Percentiles rank a stretch among this genome's conserved stretches.
These are phyloP conservation scores for Diarsia rubi DNA, from an alignment of 2,888 invertebrate species.

Conservation along the genomic window DNA sequence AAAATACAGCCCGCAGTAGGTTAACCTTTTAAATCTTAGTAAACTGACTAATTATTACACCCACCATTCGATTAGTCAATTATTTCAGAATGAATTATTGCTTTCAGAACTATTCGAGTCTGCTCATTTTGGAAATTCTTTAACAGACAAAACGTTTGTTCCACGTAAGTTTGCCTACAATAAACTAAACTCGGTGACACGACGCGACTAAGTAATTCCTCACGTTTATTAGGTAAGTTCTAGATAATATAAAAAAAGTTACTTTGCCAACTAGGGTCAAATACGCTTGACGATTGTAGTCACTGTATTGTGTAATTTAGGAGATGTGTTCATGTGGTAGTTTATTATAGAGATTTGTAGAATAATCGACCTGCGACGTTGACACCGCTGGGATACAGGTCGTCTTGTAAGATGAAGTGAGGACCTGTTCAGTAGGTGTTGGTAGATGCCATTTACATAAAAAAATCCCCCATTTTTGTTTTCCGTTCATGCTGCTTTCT, in stretches of 20 bases:
- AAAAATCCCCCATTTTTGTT: neutral
- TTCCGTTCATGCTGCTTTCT: neutral
- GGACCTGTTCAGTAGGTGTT: neutral
- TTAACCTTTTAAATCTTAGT: neutral
- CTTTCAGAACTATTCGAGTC: neutral
- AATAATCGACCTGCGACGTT: neutral
- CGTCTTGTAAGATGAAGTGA: neutral
- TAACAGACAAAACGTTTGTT: neutral
- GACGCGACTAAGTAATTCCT: conserved; percentile 2
- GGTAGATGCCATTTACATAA: neutral
- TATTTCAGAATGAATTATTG: neutral
- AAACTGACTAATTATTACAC: neutral
- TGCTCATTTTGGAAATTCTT: neutral
- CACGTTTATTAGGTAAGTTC: conserved; percentile 13
- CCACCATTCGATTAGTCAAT: neutral
- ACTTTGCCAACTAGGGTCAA: neutral
- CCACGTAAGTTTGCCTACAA: neutral
- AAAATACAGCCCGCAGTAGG: neutral
- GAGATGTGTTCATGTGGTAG: neutral
- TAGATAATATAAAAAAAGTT: conserved; percentile 1
- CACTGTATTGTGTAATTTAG: neutral
- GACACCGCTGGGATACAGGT: neutral
- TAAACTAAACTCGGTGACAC: conserved; percentile 4
- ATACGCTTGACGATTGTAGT: neutral
- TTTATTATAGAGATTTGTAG: neutral